Evolutionary conservation across 1,140 invertebrate species (phyloP).

Genomic region (Copidosoma floridanum): DNA sequence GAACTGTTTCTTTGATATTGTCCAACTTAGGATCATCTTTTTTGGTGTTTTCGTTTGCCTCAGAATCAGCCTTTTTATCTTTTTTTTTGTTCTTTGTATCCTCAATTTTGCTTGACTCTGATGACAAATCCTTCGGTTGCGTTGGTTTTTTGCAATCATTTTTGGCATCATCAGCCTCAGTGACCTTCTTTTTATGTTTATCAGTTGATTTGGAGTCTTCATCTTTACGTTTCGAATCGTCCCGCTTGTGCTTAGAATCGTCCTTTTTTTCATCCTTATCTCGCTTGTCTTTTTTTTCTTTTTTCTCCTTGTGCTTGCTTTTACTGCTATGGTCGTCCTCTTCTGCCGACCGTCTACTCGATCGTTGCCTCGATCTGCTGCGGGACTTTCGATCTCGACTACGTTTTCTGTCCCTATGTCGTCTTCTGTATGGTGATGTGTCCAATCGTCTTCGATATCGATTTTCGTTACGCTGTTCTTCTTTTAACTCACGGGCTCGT

Average conservation of each 20-base stretch:
- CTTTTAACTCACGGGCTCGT: slow-evolving; percentile 7
- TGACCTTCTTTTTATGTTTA: slow-evolving; percentile 21
- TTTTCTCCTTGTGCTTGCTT: slow-evolving; percentile 33
- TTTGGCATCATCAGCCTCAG: slow-evolving; percentile 23
- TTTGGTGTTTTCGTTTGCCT: neutral
- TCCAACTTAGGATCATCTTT: slow-evolving; percentile 9
- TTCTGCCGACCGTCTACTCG: slow-evolving; percentile 28
- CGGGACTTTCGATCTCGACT: slow-evolving; percentile 28
- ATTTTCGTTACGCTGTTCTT: slow-evolving; percentile 21
- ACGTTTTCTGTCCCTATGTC: slow-evolving; percentile 17
- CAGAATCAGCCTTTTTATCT: slow-evolving; percentile 27
- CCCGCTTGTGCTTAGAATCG: slow-evolving; percentile 30
- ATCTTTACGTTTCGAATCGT: slow-evolving; percentile 20
- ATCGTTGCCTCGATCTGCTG: slow-evolving; percentile 37
- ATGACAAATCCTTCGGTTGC: slow-evolving; percentile 11
- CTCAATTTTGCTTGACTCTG: slow-evolving; percentile 14
- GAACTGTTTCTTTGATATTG: slow-evolving; percentile 1
- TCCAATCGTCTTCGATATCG: slow-evolving; percentile 16
- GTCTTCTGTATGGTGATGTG: slow-evolving; percentile 13
- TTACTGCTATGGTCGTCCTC: slow-evolving; percentile 35
- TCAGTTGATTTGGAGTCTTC: slow-evolving; percentile 26
- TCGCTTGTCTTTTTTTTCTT: slow-evolving; percentile 34
- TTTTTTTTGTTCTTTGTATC: slow-evolving; percentile 14
- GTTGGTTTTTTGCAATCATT: slow-evolving; percentile 30
- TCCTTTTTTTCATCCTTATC: slow-evolving; percentile 32